phyloP scores from a whole-genome alignment of 2,113 vertebrate species.

The Xenopus tropicalis region UCB_Xtro_10.0 CM004445.2:136434001-136434500 shows the following conservation, averaged over 20 bases:
- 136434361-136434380: no score
- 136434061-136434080: conserved; percentile 7
- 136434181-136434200: conserved; percentile 38
- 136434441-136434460: no score
- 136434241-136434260: conserved; percentile 17
- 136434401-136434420: no score
- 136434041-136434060: background rate
- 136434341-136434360: conserved; percentile 11
- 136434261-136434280: background rate
- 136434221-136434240: conserved; percentile 4
- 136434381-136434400: no score
- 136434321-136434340: background rate
- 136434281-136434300: conserved; percentile 15
- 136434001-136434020: background rate
- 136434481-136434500: no score
- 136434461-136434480: no score
- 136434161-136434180: conserved; percentile 37
- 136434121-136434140: conserved; percentile 5
- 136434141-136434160: conserved; percentile 20
- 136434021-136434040: background rate
- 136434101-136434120: conserved; percentile 2
- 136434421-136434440: no score
- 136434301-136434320: conserved; percentile 9
- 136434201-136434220: conserved; percentile 31
- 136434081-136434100: conserved; percentile 6